phyloP scores from a whole-genome alignment of 2,888 invertebrate species.

The Drosophila anomelani region DNA sequence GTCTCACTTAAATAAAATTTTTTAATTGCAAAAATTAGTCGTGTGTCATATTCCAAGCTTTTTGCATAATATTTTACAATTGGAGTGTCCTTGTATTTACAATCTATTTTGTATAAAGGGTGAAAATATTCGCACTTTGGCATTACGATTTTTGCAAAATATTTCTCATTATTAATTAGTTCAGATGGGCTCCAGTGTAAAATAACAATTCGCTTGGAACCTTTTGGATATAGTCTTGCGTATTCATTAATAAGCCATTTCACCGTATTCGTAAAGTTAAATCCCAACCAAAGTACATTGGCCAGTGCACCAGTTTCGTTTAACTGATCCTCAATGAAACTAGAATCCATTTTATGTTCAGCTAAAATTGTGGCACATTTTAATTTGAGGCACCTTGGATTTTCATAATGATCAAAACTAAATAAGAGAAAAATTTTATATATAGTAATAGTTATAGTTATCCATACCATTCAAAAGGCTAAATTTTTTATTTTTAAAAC shows the following conservation, averaged over 20 bases:
- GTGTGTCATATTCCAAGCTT: constrained; percentile 85
- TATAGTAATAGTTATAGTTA: neutral
- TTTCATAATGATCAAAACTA: constrained; percentile 24
- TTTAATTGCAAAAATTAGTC: constrained; percentile 61
- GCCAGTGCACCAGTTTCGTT: constrained; percentile 86
- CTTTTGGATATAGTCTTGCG: constrained; percentile 19
- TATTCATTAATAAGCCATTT: constrained; percentile 80
- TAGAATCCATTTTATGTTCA: constrained; percentile 85
- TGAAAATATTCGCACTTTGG: constrained; percentile 86
- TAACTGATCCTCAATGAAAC: constrained; percentile 87
- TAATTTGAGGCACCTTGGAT: constrained; percentile 50
- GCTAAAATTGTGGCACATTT: constrained; percentile 86
- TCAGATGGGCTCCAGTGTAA: constrained; percentile 89
- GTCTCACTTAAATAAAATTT: constrained; percentile 61
- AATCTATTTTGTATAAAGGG: constrained; percentile 83
- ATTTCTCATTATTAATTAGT: constrained; percentile 85
- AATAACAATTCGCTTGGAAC: constrained; percentile 85
- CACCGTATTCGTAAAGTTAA: constrained; percentile 85
- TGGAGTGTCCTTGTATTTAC: constrained; percentile 89
- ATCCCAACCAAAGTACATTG: constrained; percentile 89
- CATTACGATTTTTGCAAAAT: constrained; percentile 87
- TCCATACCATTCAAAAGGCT: neutral
- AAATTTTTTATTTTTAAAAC: neutral
- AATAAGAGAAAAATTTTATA: neutral
- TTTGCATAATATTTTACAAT: constrained; percentile 89